phyloP scores from a whole-genome alignment of 2,113 vertebrate species.

The Prionailurus viverrinus region DNA sequence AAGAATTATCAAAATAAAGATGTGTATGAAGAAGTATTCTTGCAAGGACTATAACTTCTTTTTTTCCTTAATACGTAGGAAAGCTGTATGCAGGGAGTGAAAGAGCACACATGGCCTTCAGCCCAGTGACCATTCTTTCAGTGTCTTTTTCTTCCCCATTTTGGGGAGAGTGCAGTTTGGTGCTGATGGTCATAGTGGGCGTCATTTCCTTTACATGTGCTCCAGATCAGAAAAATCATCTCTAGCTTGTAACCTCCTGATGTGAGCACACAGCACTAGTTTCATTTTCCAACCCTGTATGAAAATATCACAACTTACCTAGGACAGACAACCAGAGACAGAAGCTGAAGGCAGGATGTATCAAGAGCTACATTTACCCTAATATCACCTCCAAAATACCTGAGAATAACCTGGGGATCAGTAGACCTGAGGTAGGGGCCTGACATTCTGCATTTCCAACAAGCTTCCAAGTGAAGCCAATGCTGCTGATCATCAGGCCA shows the following conservation, averaged over 20 bases:
- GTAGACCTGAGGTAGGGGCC: neutral
- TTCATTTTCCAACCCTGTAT: neutral
- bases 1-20: conserved; percentile 27
- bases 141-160: neutral
- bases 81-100: neutral
- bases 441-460: neutral
- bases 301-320: neutral
- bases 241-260: neutral
- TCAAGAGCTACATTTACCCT: neutral
- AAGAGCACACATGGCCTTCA: neutral
- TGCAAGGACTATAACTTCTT: neutral
- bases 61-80: neutral
- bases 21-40: neutral
- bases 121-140: neutral
- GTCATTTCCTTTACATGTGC: neutral
- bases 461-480: neutral
- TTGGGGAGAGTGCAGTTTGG: neutral
- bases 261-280: neutral
- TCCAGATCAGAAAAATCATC: neutral
- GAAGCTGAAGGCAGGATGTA: neutral
- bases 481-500: neutral
- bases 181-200: neutral
- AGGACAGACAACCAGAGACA: neutral
- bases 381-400: neutral
- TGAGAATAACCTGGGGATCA: neutral